Conservation (phyloP, 2,797 vertebrate species). For the Sebastes nivosus region DNA sequence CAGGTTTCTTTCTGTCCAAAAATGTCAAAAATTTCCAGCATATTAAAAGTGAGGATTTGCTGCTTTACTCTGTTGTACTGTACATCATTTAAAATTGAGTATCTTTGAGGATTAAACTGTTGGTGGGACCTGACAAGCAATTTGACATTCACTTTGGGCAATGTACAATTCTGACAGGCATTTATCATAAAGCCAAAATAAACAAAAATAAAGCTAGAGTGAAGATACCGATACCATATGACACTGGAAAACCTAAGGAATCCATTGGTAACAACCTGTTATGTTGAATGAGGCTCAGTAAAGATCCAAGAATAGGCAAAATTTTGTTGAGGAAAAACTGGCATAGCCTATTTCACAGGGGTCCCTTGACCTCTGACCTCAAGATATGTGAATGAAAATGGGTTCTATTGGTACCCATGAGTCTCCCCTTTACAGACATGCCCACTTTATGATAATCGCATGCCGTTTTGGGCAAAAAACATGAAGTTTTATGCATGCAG, state of each 20-base stretch:
- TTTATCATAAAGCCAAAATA: neutral
- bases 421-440: too few relatives aligned
- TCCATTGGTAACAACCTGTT: too few relatives aligned
- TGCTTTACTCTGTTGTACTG: neutral
- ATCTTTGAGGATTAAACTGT: neutral
- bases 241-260: fast-evolving
- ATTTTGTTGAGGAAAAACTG: too few relatives aligned
- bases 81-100: neutral
- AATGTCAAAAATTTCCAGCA: neutral
- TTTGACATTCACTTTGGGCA: neutral
- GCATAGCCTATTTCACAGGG: fast-evolving
- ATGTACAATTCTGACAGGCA: neutral
- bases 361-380: too few relatives aligned
- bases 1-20: neutral
- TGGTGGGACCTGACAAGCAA: neutral
- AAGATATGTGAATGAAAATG: too few relatives aligned
- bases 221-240: fast-evolving
- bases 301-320: too few relatives aligned
- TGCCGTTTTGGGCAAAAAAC: too few relatives aligned
- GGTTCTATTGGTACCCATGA: too few relatives aligned
- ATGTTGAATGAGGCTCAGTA: too few relatives aligned
- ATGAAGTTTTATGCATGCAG: too few relatives aligned
- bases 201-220: neutral
- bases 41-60: neutral
- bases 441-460: too few relatives aligned